These are phyloP conservation scores for Vulpes lagopus DNA, from an alignment of 2,113 vertebrate species.

Conservation along the genomic window DNA sequence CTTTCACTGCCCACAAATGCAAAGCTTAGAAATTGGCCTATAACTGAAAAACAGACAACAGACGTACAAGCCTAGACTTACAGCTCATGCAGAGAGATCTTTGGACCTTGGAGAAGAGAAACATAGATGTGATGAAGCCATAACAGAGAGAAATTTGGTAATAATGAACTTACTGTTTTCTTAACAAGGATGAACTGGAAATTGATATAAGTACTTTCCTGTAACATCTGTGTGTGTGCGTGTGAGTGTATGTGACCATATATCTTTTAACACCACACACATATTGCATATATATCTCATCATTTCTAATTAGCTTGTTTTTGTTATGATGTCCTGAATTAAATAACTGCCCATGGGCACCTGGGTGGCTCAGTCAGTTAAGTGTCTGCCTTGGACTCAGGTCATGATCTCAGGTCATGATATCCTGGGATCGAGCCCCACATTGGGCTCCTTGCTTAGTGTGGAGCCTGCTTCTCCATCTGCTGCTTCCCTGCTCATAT, in stretches of 20 bases:
- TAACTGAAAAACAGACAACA: neutral
- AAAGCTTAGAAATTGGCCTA: neutral
- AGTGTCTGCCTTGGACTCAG: too few species aligned
- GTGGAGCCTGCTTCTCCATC: too few species aligned
- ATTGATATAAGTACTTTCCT: neutral
- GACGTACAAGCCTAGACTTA: neutral
- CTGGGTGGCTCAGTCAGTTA: too few species aligned
- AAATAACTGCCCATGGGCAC: neutral
- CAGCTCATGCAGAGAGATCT: neutral
- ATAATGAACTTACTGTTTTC: neutral
- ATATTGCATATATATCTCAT: neutral
- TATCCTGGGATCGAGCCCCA: too few species aligned
- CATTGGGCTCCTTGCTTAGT: too few species aligned
- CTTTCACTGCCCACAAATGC: neutral
- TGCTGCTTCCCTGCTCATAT: too few species aligned
- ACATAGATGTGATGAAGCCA: neutral
- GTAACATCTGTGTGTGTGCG: neutral
- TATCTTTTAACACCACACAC: neutral
- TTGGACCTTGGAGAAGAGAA: neutral
- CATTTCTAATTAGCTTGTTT: neutral
- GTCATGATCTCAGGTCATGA: too few species aligned
- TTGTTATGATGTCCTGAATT: conserved; percentile 7
- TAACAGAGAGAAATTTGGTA: neutral
- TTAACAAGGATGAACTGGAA: neutral
- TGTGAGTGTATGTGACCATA: neutral